These are phyloP conservation scores for Arenaria interpres DNA, from an alignment of 2,113 vertebrate genomes.

Conservation along the genomic window DNA sequence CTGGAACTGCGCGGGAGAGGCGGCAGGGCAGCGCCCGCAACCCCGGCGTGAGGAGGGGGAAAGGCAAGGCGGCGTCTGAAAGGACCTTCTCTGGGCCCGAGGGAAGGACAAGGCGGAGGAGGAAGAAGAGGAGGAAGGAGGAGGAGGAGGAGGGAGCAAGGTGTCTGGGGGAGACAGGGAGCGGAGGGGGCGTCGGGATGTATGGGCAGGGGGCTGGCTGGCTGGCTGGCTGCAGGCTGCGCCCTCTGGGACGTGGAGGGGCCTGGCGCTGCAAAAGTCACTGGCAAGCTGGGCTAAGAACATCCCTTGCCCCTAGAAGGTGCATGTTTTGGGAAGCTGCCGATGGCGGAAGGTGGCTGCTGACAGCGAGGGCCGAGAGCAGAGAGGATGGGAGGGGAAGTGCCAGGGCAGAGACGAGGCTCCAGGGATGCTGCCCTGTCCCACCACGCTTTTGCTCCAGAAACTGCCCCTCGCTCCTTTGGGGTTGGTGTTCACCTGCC, in stretches of 20 bases:
- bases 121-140: no score
- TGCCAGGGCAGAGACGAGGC: background rate
- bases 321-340: background rate
- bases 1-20: background rate
- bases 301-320: rapidly evolving
- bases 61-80: rapidly evolving
- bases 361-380: background rate
- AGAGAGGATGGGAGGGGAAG: background rate
- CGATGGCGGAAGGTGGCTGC: background rate
- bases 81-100: rapidly evolving
- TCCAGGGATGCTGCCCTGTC: background rate
- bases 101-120: rapidly evolving
- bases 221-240: background rate
- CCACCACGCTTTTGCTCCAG: background rate
- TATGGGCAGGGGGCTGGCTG: rapidly evolving
- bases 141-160: background rate
- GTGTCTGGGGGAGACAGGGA: background rate
- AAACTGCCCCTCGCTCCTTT: background rate
- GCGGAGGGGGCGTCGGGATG: background rate
- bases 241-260: background rate
- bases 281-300: background rate
- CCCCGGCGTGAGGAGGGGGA: rapidly evolving
- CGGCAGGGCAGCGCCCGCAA: rapidly evolving
- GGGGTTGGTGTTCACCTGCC: background rate
- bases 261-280: background rate